Evolutionary conservation across 2,888 invertebrate genomes (phyloP), one percentile per base, ranked within the genome.

Genomic region (Drosophila greeni): DNA sequence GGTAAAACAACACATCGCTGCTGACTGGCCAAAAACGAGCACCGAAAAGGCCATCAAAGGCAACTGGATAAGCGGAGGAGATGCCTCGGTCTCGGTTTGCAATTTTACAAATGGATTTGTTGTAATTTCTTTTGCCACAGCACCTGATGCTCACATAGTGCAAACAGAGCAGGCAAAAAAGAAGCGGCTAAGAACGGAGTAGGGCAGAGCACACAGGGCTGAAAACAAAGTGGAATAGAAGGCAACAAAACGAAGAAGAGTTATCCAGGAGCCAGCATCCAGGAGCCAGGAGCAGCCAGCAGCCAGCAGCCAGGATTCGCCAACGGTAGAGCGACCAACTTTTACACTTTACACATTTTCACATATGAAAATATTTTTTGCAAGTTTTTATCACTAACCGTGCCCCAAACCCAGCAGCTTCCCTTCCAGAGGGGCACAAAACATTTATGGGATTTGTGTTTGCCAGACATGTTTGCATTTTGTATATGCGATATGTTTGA

Each of bases 391-490:
- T 76, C 71, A 74, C 81, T 64, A 66, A 53, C 42, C 24, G 18
- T 29, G 45, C 39, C 18, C 42, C 31, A 3, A 6, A 12, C 52
- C 16, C 36, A 3, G 14, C 4, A 12, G 23, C 40, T 16, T 24
- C 34, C 37, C 52, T n/a, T 36, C 5, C 49, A 40, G 18, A 29
- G 45, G 52, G 55, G 40, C 47, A 66, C 57, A 73, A 76, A 84
- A 84, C 86, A 85, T 84, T 85, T 86, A 86, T 85, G 82, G 84
- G 85, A 84, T 84, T 86, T 86, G 84, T 75, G 86, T 85, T 86
- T 85, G 79, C 76, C 83, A 80, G 80, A 83, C 81, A 83, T 80
- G 80, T 80, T 80, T 80, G 81, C 83, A 80, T 80, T 80, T 82
- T 83, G 81, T 81, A 76, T 76, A 83, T 83, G 76, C 78, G 80